These are phyloP conservation scores for Alcedo atthis DNA, from an alignment of 2,797 vertebrate genomes.

Conservation along the genomic window DNA sequence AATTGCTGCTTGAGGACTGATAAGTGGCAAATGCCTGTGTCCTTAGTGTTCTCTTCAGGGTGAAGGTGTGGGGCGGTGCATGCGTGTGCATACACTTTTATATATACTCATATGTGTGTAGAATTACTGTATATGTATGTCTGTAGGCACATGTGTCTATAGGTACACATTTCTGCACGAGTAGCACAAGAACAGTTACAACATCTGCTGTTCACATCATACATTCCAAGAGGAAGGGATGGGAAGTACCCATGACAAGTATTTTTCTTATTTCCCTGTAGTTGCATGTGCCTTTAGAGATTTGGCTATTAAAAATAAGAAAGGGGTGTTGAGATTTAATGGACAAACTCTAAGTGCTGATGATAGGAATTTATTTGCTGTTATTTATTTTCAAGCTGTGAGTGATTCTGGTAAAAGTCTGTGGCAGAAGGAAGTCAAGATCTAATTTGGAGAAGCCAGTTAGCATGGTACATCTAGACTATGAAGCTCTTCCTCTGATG, in stretches of 20 bases:
- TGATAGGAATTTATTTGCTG: neutral
- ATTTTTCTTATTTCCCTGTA: neutral
- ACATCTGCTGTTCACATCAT: rapidly evolving
- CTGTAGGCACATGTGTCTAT: rapidly evolving
- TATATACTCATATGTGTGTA: neutral
- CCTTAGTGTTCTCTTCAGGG: neutral
- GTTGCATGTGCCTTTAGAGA: neutral
- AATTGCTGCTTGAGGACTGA: neutral
- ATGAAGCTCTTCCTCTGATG: neutral
- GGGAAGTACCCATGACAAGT: neutral
- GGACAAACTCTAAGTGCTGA: neutral
- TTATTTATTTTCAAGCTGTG: neutral
- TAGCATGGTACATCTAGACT: neutral
- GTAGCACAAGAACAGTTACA: neutral
- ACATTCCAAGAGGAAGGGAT: rapidly evolving
- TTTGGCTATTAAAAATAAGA: neutral
- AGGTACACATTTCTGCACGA: rapidly evolving
- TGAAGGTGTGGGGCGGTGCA: neutral
- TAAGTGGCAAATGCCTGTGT: neutral
- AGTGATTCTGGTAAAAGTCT: neutral
- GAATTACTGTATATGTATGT: neutral
- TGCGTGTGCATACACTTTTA: neutral
- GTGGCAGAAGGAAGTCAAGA: neutral
- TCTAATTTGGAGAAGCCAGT: neutral
- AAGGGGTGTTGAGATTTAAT: neutral